Base-by-base conservation (phyloP, 2,113 vertebrate species). In the Ondatra zibethicus region DNA sequence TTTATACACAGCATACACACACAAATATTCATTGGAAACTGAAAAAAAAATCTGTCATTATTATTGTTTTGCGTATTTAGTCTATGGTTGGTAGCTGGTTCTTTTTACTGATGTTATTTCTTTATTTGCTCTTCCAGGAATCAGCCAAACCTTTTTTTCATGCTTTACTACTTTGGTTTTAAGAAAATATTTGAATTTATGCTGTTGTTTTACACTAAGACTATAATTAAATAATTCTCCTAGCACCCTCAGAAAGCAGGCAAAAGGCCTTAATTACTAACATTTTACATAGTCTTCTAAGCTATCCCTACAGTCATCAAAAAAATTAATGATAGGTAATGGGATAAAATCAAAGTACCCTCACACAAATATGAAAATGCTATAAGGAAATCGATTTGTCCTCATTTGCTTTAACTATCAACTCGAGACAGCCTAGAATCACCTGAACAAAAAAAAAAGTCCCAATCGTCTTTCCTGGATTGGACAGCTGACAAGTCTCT, bases 141-240 rank as follows among this genome's bases (percentile, higher is more conserved):
- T 39, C 63, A 55, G 12, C 36, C 9, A 42, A 31, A 42, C 29
- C 85, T 77, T 61, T 58, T 78, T 65, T 42, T 14, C 5, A 14
- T 6, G 11, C n/a, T 94, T 88, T 47, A 33, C 25, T 91, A 9
- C 19, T 78, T 91, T 27, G 50, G 13, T 50, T 95, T 75, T 88
- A 80, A 81, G 75, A 65, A 21, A 93, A 75, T 36, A 85, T 93
- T 80, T 95, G 47, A 92, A 88, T 55, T 77, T n/a, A 84, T 73
- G 66, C 16, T 80, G 17, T 80, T 90, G n/a, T 90, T 73, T 82
- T 39, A 65, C 27, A 81, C 31, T 31, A 78, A 47, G 29, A 52
- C 29, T n/a, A 61, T 87, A 63, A 90, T 47, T 85, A 31, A 92
- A 87, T 45, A 47, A 14, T 81, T 14, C 7, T 61, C 89, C 81